phyloP scores from a whole-genome alignment of 2,113 vertebrate species.

The Notothenia rossii region DNA sequence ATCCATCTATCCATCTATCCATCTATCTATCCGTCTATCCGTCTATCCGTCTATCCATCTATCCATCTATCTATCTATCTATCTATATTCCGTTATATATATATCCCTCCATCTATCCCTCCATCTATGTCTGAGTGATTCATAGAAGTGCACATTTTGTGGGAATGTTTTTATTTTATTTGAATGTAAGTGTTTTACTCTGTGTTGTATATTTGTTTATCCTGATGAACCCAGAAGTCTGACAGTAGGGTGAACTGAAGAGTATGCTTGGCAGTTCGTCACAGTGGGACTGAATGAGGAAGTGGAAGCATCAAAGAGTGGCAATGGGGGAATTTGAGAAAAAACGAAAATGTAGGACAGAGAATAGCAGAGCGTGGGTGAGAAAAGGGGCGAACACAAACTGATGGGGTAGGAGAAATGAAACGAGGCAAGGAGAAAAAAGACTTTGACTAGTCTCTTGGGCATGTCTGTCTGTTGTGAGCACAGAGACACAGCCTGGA shows the following conservation, averaged over 20 bases:
- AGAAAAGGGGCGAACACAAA: constrained; percentile 32
- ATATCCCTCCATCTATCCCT: no score
- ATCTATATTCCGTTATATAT: no score
- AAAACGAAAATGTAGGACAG: constrained; percentile 35
- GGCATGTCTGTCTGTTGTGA: constrained; percentile 53
- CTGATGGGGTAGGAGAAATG: constrained; percentile 48
- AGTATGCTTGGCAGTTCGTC: constrained; percentile 21
- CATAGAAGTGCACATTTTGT: no score
- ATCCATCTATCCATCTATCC: no score
- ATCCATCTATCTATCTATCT: no score
- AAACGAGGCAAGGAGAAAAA: constrained; percentile 49
- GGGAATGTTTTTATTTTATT: no score
- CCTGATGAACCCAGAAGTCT: no score
- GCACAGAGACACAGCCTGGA: constrained; percentile 54
- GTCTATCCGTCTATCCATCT: no score
- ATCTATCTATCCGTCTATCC: no score
- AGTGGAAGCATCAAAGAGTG: constrained; percentile 46
- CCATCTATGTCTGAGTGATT: background rate
- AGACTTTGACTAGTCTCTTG: constrained; percentile 55
- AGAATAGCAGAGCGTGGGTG: constrained; percentile 16
- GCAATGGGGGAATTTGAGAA: constrained; percentile 28
- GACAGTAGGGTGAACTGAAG: background rate
- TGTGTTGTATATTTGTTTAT: no score
- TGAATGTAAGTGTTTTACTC: no score
- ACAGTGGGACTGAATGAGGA: constrained; percentile 47